A percentile compares a stretch with the other conserved stretches of the same genome.
These are phyloP conservation scores for Hipposideros armiger DNA, from an alignment of 2,113 vertebrate species.

Conservation along the genomic window DNA sequence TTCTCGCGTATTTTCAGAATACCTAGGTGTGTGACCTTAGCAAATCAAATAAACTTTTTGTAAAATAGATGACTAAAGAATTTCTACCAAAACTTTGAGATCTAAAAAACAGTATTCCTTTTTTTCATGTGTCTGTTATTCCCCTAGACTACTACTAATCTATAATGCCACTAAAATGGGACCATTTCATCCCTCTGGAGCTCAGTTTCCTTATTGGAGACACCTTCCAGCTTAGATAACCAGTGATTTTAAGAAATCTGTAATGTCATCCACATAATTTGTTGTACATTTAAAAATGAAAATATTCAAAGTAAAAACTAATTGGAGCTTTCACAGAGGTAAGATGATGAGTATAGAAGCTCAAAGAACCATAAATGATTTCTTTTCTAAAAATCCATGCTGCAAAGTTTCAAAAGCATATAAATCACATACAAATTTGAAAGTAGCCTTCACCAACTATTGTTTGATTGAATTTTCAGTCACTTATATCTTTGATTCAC, in stretches of 20 bases:
- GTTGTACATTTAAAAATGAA: neutral
- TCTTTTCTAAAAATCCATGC: neutral
- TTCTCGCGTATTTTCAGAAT: neutral
- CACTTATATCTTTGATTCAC: neutral
- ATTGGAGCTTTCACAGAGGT: neutral
- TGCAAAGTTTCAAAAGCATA: neutral
- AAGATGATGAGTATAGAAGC: neutral
- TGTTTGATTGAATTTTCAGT: neutral
- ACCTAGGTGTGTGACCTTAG: neutral
- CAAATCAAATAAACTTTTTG: neutral
- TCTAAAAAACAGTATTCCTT: neutral
- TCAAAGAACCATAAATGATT: neutral
- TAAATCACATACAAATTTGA: slow-evolving; percentile 30
- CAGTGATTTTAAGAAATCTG: neutral
- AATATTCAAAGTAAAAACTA: slow-evolving; percentile 20
- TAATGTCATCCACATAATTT: neutral
- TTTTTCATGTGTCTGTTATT: neutral
- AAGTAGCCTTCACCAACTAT: neutral
- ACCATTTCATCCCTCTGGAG: neutral
- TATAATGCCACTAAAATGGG: neutral
- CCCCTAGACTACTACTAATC: neutral
- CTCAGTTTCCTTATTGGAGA: neutral
- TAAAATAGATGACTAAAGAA: neutral
- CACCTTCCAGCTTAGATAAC: neutral
- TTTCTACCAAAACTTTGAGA: neutral